phyloP scores from a whole-genome alignment of 2,113 vertebrate genomes.

The Gavialis gangeticus region DNA sequence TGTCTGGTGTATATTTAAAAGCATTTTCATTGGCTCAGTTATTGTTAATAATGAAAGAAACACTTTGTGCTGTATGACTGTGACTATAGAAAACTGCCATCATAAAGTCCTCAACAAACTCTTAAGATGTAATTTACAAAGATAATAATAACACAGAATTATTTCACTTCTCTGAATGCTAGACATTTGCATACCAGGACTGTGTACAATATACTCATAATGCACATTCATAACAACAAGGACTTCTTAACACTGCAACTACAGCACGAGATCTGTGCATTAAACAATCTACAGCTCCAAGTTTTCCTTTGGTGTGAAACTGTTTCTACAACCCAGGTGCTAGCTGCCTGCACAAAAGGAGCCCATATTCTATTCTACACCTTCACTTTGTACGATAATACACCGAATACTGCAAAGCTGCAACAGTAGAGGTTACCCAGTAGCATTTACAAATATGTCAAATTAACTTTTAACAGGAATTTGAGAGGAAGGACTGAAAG shows the following conservation, averaged over 20 bases:
- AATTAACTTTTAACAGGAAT: conserved; percentile 62
- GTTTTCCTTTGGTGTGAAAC: conserved; percentile 73
- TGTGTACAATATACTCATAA: conserved; percentile 86
- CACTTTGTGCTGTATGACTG: conserved; percentile 82
- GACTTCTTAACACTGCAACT: conserved; percentile 82
- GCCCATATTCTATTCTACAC: conserved; percentile 53
- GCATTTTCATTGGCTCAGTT: conserved; percentile 86
- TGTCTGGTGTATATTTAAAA: conserved; percentile 84
- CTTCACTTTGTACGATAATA: conserved; percentile 43
- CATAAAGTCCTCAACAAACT: conserved; percentile 85
- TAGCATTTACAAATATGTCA: neutral
- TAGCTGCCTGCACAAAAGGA: conserved; percentile 55
- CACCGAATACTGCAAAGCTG: conserved; percentile 21
- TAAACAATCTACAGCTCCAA: conserved; percentile 76
- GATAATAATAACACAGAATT: conserved; percentile 87
- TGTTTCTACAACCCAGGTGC: conserved; percentile 77
- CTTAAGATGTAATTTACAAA: conserved; percentile 87
- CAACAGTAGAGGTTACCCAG: conserved; percentile 26
- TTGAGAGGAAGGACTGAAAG: conserved; percentile 46
- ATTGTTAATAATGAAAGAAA: conserved; percentile 88
- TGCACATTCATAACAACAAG: conserved; percentile 85
- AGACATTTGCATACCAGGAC: conserved; percentile 86
- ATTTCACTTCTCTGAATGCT: conserved; percentile 87
- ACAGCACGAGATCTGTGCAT: conserved; percentile 75
- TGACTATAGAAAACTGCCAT: conserved; percentile 84